Evolutionary conservation across 2,113 vertebrate species (phyloP).

Genomic region (Urocolius indicus): DNA sequence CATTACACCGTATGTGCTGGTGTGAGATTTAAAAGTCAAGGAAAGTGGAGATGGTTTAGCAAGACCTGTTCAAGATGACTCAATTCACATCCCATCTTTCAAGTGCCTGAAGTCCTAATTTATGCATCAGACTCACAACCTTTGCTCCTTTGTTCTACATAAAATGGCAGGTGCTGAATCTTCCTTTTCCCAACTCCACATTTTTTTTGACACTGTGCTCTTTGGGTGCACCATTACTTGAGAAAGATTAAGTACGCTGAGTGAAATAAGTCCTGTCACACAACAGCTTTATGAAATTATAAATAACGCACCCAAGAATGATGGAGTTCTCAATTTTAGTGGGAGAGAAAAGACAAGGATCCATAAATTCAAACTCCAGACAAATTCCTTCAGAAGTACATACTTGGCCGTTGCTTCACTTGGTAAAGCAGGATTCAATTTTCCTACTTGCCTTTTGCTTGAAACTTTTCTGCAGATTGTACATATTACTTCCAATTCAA

Average conservation of each 20-base stretch:
- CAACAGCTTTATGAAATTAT: conserved; percentile 91
- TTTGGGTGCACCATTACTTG: conserved; percentile 76
- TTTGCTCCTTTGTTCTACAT: conserved; percentile 58
- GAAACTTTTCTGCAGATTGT: background rate
- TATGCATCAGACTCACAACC: conserved; percentile 56
- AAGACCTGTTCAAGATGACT: conserved; percentile 3
- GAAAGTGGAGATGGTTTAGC: background rate
- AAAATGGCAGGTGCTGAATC: conserved; percentile 50
- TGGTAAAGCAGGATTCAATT: conserved; percentile 58
- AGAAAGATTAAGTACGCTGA: conserved; percentile 77
- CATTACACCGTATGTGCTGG: conserved; percentile 51
- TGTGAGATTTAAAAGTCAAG: background rate
- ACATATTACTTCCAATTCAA: background rate
- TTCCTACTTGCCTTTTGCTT: conserved; percentile 6
- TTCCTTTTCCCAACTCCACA: background rate
- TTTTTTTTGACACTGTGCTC: conserved; percentile 43
- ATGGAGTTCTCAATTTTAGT: conserved; percentile 82
- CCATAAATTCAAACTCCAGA: conserved; percentile 71
- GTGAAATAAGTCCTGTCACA: conserved; percentile 89
- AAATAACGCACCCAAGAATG: conserved; percentile 80
- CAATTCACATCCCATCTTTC: background rate
- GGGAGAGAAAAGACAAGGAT: conserved; percentile 71
- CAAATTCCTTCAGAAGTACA: conserved; percentile 61
- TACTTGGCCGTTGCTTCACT: conserved; percentile 31
- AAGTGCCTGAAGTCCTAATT: conserved; percentile 73